Percentiles rank a stretch among this genome's conserved stretches.
Evolutionary conservation across 2,113 vertebrate species (phyloP).

Genomic region (Macaca nemestrina): DNA sequence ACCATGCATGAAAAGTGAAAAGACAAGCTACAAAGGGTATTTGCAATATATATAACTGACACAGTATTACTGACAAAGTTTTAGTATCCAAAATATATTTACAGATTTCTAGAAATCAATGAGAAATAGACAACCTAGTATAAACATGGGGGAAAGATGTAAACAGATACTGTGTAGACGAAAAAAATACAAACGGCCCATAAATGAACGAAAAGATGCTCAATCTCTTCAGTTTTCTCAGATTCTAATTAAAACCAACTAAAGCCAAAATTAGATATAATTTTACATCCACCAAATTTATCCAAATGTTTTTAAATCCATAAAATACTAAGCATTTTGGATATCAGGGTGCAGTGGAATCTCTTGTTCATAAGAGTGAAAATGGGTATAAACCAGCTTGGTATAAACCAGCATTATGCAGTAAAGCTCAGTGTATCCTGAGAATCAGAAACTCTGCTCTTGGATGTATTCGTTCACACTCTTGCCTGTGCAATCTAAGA

Average conservation of each 20-base stretch:
- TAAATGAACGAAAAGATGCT: background rate
- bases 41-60: background rate
- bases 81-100: background rate
- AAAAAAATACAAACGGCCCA: background rate
- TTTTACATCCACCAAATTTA: background rate
- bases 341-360: background rate
- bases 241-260: background rate
- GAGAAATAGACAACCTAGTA: background rate
- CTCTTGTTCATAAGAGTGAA: background rate
- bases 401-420: background rate
- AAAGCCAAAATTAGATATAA: background rate
- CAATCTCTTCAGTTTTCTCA: background rate
- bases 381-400: background rate
- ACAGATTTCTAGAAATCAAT: background rate
- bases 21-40: background rate
- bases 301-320: background rate
- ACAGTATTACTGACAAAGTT: too few species aligned
- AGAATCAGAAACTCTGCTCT: background rate
- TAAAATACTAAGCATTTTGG: background rate
- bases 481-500: background rate
- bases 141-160: background rate
- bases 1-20: background rate
- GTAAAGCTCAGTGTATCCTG: background rate
- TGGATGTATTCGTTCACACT: background rate
- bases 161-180: background rate